Base-by-base conservation (phyloP, 2,888 invertebrate genomes). In the Tethea ocularis region DNA sequence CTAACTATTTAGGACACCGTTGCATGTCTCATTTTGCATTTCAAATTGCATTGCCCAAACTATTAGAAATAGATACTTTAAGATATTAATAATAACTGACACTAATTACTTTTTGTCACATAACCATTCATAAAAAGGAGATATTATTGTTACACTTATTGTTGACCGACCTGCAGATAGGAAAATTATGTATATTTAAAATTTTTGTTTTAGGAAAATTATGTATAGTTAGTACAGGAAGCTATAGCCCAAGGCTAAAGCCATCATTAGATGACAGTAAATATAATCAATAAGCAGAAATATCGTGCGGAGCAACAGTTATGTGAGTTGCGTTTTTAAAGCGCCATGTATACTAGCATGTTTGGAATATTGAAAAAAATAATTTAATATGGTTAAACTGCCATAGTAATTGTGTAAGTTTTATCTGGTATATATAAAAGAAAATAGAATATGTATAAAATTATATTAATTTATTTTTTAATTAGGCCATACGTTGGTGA, bases 1-100 rank as follows among this genome's bases (percentile, higher is more conserved):
- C 62, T 67, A 68, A 29, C 59, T 72, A 79, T 77, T 77, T 79
- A 65, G 79, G 75, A 62, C 80, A 66, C 59, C 61, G 61, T 64
- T 69, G 66, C 51, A 61, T 61, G 63, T 67, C 65, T 66, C 59
- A 59, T 72, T 75, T 71, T 67, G 70, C 71, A 71, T 75, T 77
- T 71, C 64, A 66, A 69, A 73, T 78, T 66, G 63, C 72, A 64
- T 61, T 24, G 59, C 36, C 53, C 55, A 53, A 60, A 58, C 61
- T 61, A 59, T 58, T 59, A 61, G 54, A 46, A 46, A n/a, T 38
- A 38, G 5, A 10, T n/a, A 38, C 6, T 46, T 46, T 8, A 17
- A 15, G 15, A 15, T 15, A n/a, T n/a, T n/a, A 1, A 38, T 4
- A 3, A 4, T 38, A 5, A 15, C 15, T 24, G 24, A 24, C 2